Evolutionary conservation across 1,140 invertebrate species (phyloP), one percentile per base, ranked within the genome.

Genomic region (Temnothorax nylanderi): DNA sequence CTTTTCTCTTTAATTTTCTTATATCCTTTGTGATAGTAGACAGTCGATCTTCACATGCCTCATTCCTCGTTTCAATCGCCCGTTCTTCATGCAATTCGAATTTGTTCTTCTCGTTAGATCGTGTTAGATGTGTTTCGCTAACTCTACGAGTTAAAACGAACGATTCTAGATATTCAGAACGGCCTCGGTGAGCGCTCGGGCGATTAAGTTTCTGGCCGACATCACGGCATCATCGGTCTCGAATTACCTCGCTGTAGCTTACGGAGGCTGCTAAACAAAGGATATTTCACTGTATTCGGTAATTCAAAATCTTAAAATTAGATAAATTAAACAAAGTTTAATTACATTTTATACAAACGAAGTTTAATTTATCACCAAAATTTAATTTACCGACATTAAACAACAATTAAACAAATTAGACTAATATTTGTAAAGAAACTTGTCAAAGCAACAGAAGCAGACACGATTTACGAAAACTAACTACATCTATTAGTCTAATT

Each of bases 201-300:
- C 60, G 60, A 89, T 80, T 76, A 54, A 51, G 37, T 77, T 64
- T 87, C 34, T 54, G 58, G 7, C 41, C 47, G 34, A 65, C 71
- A 74, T 11, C 58, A 32, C 64, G 65, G 65, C 37, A 44, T 74
- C 74, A 72, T 87, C 87, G 72, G 44, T 89, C 81, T 90, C 60
- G 85, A 89, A 88, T 86, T 58, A 89, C 72, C 84, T 89, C 84
- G 84, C 60, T 89, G 54, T 54, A 44, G 62, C 75, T 81, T 89
- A 77, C 13, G 18, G 32, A 54, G 32, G n/a, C 77, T 80, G 77
- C 47, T 41, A 16, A 80, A 67, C 77, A 80, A 69, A 80, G 32
- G 32, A 51, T 13, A 34, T 18, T 67, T 67, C 62, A 13, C 13
- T 80, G 21, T 41, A 80, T 62, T 77, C 37, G 41, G 16, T 0